phyloP scores from a whole-genome alignment of 2,888 invertebrate species.

The Drosophila niveifrons region DNA sequence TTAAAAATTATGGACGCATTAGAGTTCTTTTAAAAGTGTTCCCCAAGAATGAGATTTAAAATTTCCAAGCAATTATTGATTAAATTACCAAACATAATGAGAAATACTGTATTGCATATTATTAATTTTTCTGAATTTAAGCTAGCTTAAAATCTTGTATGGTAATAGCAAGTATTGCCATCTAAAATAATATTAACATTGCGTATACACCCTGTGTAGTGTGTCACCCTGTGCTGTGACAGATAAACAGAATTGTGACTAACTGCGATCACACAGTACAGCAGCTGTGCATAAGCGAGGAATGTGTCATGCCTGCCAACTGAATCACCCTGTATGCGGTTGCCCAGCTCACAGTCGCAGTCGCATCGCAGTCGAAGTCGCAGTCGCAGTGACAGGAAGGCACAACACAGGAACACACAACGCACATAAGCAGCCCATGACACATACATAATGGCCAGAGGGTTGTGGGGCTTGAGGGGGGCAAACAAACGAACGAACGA shows the following conservation, averaged over 20 bases:
- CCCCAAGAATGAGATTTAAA: too few relatives aligned
- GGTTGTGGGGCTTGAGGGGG: slow-evolving; percentile 16
- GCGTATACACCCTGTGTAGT: slow-evolving; percentile 12
- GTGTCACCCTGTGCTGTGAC: slow-evolving; percentile 9
- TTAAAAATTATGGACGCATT: too few relatives aligned
- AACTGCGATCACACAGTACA: background rate
- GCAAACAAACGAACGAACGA: slow-evolving; percentile 37
- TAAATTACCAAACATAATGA: too few relatives aligned
- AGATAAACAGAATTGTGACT: background rate
- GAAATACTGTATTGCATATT: too few relatives aligned
- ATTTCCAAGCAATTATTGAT: too few relatives aligned
- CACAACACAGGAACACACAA: slow-evolving; percentile 70
- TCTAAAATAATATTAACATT: background rate
- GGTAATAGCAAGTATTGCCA: too few relatives aligned
- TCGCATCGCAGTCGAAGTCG: slow-evolving; percentile 40
- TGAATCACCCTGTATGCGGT: slow-evolving; percentile 49
- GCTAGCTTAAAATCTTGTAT: too few relatives aligned
- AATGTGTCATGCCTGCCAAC: slow-evolving; percentile 2
- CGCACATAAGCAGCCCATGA: slow-evolving; percentile 69
- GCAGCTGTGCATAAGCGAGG: background rate
- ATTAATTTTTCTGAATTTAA: too few relatives aligned
- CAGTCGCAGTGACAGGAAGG: slow-evolving; percentile 68
- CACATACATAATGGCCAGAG: slow-evolving; percentile 48
- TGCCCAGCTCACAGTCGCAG: slow-evolving; percentile 42
- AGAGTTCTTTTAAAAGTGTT: too few relatives aligned